Evolutionary conservation across 1,140 invertebrate species (phyloP).

Genomic region (Ooceraea biroi): DNA sequence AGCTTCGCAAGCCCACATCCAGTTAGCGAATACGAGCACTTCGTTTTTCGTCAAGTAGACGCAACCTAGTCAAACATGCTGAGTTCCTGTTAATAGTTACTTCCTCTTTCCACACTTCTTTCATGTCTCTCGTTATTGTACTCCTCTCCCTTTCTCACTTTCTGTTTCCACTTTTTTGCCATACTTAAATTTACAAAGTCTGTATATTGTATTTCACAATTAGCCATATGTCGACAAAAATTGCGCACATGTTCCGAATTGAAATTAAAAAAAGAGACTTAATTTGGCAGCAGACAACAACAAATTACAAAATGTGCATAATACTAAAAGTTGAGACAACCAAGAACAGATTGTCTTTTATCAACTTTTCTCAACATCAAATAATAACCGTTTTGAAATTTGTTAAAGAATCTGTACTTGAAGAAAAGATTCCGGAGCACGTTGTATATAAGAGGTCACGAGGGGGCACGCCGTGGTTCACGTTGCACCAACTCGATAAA

Average conservation of each 20-base stretch:
- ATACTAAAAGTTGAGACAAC: not conserved
- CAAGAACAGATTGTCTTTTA: not conserved
- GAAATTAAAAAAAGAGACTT: not conserved
- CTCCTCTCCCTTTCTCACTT: too few species aligned
- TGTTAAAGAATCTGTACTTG: constrained; percentile 19
- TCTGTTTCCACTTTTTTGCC: too few species aligned
- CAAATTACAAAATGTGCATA: not conserved
- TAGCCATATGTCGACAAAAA: not conserved
- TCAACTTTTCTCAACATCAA: not conserved
- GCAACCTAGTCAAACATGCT: constrained; percentile 48
- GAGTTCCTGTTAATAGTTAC: constrained; percentile 28
- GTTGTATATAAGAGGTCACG: constrained; percentile 44
- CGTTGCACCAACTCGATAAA: constrained; percentile 37
- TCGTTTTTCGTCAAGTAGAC: constrained; percentile 31
- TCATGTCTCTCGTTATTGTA: not conserved
- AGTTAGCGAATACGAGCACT: constrained; percentile 48
- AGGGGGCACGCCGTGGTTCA: constrained; percentile 10
- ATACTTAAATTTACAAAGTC: not conserved
- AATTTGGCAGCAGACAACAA: not conserved
- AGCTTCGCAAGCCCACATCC: constrained; percentile 58
- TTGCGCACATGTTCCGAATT: not conserved
- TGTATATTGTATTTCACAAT: not conserved
- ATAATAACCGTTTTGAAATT: constrained; percentile 20
- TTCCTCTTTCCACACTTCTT: constrained; percentile 16
- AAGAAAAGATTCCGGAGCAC: constrained; percentile 30